Percentiles rank a stretch among this genome's conserved stretches.
These are phyloP conservation scores for Rhagoletis pomonella DNA, from an alignment of 1,140 invertebrate species.

Conservation along the genomic window DNA sequence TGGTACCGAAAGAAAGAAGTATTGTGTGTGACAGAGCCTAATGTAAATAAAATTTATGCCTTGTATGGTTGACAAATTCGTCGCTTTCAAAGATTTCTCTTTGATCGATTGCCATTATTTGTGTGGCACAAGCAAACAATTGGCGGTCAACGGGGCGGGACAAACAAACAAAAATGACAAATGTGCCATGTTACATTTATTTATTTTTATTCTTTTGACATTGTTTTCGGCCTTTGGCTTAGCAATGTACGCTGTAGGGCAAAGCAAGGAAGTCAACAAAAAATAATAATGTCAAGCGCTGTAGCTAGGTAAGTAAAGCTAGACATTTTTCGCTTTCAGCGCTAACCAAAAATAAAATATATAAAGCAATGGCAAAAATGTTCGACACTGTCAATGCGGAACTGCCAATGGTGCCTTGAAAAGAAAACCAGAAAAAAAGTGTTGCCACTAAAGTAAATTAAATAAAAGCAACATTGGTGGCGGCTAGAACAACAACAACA, in stretches of 20 bases:
- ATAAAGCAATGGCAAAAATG: background rate
- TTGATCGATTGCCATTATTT: conserved; percentile 43
- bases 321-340: conserved; percentile 12
- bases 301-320: background rate
- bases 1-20: too few species aligned
- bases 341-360: background rate
- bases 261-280: background rate
- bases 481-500: background rate
- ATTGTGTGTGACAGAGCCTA: too few species aligned
- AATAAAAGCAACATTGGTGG: background rate
- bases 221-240: background rate
- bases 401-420: background rate
- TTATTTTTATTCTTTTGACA: background rate
- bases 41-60: too few species aligned
- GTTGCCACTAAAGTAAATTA: background rate
- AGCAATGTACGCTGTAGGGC: conserved; percentile 27
- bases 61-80: conserved; percentile 12
- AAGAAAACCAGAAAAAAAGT: background rate
- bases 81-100: conserved; percentile 1
- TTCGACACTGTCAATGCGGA: background rate
- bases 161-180: background rate
- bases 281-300: background rate
- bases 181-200: background rate
- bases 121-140: background rate
- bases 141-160: background rate